Evolutionary conservation across 2,888 invertebrate species (phyloP).

Genomic region (Drosophila algonquin): DNA sequence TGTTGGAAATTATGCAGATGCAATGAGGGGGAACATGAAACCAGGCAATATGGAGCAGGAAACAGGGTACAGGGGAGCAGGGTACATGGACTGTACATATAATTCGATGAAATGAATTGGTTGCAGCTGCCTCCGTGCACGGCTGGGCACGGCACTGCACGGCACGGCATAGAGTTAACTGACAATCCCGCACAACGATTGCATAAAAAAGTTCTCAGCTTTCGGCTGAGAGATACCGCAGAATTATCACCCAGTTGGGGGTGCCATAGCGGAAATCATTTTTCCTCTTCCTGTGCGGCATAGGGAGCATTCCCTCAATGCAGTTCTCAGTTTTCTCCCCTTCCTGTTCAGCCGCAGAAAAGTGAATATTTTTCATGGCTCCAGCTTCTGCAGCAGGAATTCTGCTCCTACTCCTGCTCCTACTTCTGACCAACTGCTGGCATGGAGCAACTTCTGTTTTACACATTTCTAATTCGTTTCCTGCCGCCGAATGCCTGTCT

Average conservation of each 20-base stretch:
- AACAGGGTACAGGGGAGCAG: not conserved
- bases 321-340: constrained; percentile 57
- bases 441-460: constrained; percentile 75
- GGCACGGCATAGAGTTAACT: constrained; percentile 23
- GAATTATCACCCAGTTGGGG: constrained; percentile 35
- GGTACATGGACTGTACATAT: constrained; percentile 7
- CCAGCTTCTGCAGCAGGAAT: not conserved
- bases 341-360: constrained; percentile 50
- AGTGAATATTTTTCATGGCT: constrained; percentile 45
- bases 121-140: constrained; percentile 34
- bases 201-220: constrained; percentile 58
- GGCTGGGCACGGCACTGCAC: not conserved
- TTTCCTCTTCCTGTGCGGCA: constrained; percentile 35
- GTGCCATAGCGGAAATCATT: constrained; percentile 36
- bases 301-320: constrained; percentile 34
- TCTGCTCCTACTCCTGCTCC: not conserved
- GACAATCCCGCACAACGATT: constrained; percentile 60
- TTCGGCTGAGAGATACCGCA: constrained; percentile 25
- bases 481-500: constrained; percentile 21
- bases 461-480: constrained; percentile 78
- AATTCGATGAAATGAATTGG: constrained; percentile 44
- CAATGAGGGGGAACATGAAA: constrained; percentile 21
- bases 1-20: constrained; percentile 59
- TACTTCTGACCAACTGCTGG: constrained; percentile 55
- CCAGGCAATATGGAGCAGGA: constrained; percentile 17